A percentile compares a stretch with the other conserved stretches of the same genome.
These are phyloP conservation scores for Osmoderma eremita DNA, from an alignment of 2,888 invertebrate genomes.

Conservation along the genomic window DNA sequence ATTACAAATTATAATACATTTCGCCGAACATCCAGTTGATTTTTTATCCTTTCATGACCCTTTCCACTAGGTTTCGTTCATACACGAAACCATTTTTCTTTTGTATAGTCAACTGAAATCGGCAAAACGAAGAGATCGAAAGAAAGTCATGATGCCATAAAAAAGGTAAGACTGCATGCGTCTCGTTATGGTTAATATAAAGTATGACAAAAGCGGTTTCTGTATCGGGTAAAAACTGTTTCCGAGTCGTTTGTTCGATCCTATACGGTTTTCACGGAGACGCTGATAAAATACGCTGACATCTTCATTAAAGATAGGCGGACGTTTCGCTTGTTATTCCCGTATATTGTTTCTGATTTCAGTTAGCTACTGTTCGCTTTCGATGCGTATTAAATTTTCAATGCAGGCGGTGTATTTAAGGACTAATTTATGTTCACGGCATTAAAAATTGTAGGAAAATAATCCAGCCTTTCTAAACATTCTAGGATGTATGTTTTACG, in stretches of 20 bases:
- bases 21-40: too few species aligned
- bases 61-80: neutral
- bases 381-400: slow-evolving; percentile 50
- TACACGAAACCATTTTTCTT: neutral
- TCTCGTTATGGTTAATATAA: slow-evolving; percentile 54
- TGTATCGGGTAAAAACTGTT: slow-evolving; percentile 55
- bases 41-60: too few species aligned
- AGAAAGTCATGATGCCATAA: slow-evolving; percentile 41
- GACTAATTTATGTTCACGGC: slow-evolving; percentile 16
- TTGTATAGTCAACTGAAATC: neutral
- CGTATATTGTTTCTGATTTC: slow-evolving; percentile 52
- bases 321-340: slow-evolving; percentile 52
- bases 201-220: slow-evolving; percentile 55
- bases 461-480: slow-evolving; percentile 20
- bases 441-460: neutral
- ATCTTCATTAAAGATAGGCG: slow-evolving; percentile 54
- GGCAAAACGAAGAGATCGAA: slow-evolving; percentile 29
- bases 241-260: slow-evolving; percentile 55
- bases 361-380: slow-evolving; percentile 44
- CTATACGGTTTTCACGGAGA: slow-evolving; percentile 57
- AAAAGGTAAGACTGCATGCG: slow-evolving; percentile 36
- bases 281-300: slow-evolving; percentile 53
- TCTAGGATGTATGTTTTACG: too few species aligned
- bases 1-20: too few species aligned
- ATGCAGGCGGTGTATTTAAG: slow-evolving; percentile 45